These are phyloP conservation scores for Malurus melanocephalus DNA, from an alignment of 2,113 vertebrate species.

Conservation along the genomic window DNA sequence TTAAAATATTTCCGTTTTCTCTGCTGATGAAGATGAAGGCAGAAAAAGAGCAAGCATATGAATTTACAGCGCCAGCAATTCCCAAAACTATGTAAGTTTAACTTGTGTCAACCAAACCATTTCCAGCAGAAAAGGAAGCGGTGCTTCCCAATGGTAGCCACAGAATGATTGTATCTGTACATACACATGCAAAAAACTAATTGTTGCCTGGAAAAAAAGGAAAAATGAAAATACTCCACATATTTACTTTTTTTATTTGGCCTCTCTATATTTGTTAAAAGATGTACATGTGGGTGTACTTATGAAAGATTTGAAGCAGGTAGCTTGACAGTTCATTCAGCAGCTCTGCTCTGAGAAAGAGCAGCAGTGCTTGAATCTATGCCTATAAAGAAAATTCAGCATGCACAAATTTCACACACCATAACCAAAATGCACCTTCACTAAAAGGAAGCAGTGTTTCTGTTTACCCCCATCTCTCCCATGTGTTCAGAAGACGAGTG, in stretches of 20 bases:
- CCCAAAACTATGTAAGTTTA: neutral
- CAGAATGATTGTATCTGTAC: neutral
- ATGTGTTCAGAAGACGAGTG: neutral
- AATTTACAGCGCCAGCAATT: neutral
- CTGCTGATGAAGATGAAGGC: neutral
- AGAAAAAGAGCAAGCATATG: neutral
- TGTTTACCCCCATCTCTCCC: neutral
- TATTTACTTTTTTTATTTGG: neutral
- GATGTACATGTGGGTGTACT: neutral
- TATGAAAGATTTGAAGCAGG: neutral
- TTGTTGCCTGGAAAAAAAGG: neutral
- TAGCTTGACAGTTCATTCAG: neutral
- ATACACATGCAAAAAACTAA: rapidly evolving
- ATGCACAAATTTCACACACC: rapidly evolving
- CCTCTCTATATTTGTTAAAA: neutral
- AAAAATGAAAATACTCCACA: neutral
- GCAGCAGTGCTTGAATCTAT: neutral
- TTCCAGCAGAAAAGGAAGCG: neutral
- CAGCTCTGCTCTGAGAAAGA: neutral
- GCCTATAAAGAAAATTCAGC: neutral
- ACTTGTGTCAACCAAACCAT: neutral
- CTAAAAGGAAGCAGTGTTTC: neutral
- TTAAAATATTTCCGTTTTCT: neutral
- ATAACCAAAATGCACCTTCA: neutral
- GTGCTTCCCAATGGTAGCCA: neutral